These are phyloP conservation scores for Drosophila nigrodunni DNA, from an alignment of 1,140 invertebrate genomes.

Conservation along the genomic window DNA sequence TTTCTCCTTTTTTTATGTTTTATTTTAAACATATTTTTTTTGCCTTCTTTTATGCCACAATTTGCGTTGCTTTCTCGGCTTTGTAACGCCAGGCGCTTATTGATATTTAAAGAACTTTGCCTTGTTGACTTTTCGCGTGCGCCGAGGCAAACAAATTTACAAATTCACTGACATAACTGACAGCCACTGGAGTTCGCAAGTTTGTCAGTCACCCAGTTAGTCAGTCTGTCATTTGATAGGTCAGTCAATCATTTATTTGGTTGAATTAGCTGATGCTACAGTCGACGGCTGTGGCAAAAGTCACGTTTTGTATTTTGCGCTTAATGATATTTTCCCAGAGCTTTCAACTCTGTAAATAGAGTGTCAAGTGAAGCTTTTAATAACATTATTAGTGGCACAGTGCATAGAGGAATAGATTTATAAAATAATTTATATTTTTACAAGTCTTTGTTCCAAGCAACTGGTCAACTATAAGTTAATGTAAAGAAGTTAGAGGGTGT, in stretches of 20 bases:
- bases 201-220: background rate
- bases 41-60: background rate
- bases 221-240: slow-evolving; percentile 41
- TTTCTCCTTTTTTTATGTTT: background rate
- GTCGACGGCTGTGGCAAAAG: slow-evolving; percentile 62
- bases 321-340: slow-evolving; percentile 19
- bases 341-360: slow-evolving; percentile 7
- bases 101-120: slow-evolving; percentile 60
- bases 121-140: slow-evolving; percentile 65
- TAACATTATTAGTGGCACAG: background rate
- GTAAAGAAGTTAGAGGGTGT: no score
- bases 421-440: no score
- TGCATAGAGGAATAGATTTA: no score
- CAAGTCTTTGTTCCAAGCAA: no score
- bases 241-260: slow-evolving; percentile 34
- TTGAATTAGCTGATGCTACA: slow-evolving; percentile 40
- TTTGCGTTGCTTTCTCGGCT: background rate
- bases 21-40: slow-evolving; percentile 3
- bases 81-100: slow-evolving; percentile 35
- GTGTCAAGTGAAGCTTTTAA: background rate
- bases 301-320: slow-evolving; percentile 70
- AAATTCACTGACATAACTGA: slow-evolving; percentile 60
- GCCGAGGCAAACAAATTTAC: slow-evolving; percentile 59
- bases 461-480: no score
- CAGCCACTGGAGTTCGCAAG: slow-evolving; percentile 13